Conservation (phyloP, 1,140 invertebrate genomes). For the Doryteuthis pealeii region DNA sequence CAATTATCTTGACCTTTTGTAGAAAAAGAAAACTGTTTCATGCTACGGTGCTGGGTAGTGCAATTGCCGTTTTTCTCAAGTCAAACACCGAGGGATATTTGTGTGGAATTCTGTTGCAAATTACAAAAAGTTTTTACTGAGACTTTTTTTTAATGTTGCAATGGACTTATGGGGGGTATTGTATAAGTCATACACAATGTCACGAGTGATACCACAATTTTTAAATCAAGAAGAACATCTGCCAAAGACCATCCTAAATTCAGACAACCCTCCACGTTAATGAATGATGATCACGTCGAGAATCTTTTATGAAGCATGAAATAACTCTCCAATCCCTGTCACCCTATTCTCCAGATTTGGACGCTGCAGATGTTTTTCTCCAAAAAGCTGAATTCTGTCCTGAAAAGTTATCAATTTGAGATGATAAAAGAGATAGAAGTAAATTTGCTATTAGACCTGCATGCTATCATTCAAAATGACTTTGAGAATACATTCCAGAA, state of each 20-base stretch:
- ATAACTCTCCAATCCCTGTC: background rate
- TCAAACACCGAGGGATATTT: too few species aligned
- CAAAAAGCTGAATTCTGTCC: background rate
- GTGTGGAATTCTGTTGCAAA: background rate
- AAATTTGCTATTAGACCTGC: background rate
- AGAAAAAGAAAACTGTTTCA: too few species aligned
- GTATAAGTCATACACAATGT: background rate
- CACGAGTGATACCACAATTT: background rate
- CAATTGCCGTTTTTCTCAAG: too few species aligned
- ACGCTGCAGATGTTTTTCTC: background rate
- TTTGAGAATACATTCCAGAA: background rate
- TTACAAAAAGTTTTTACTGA: background rate
- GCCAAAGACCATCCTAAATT: background rate
- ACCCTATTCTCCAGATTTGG: background rate
- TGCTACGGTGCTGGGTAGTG: too few species aligned
- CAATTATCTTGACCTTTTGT: too few species aligned
- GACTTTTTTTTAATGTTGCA: background rate
- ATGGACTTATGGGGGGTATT: background rate
- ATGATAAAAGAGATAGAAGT: background rate
- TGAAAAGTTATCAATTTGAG: too few species aligned
- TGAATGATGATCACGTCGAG: background rate
- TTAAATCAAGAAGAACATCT: background rate
- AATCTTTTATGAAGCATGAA: background rate
- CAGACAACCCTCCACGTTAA: background rate
- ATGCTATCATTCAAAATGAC: background rate